A percentile compares a stretch with the other conserved stretches of the same genome.
phyloP scores from a whole-genome alignment of 1,140 invertebrate species.

The Euglossa dilemma region DNA sequence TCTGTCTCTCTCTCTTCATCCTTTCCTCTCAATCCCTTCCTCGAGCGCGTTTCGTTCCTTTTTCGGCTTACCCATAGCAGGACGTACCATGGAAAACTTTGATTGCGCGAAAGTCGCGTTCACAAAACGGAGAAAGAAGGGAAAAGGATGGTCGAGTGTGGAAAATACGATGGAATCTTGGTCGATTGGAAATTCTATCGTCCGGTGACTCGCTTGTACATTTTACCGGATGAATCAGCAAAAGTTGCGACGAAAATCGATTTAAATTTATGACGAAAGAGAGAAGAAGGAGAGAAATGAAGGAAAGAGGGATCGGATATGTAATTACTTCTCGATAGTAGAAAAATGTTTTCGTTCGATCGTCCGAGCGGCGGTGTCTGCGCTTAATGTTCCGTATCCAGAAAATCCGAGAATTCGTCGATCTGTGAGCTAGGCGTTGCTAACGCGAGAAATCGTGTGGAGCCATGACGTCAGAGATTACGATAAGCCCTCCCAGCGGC shows the following conservation, averaged over 20 bases:
- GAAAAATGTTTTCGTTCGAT: neutral
- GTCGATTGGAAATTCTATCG: slow-evolving; percentile 57
- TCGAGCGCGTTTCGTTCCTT: neutral
- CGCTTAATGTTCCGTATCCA: neutral
- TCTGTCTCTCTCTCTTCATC: neutral
- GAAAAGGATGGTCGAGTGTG: neutral
- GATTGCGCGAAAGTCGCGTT: slow-evolving; percentile 57
- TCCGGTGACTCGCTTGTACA: slow-evolving; percentile 47
- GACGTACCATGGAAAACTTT: slow-evolving; percentile 62
- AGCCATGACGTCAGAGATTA: slow-evolving; percentile 64
- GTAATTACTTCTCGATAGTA: neutral
- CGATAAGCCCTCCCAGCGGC: slow-evolving; percentile 63
- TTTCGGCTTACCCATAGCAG: neutral
- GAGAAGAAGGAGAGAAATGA: too few relatives aligned
- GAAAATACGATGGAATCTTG: slow-evolving; percentile 24
- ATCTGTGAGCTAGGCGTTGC: neutral
- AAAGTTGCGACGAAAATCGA: neutral
- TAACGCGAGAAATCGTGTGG: slow-evolving; percentile 51
- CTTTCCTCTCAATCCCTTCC: neutral
- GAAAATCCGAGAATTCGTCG: slow-evolving; percentile 9
- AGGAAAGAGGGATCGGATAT: too few relatives aligned
- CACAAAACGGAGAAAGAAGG: neutral
- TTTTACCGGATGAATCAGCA: slow-evolving; percentile 27
- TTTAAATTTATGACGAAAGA: too few relatives aligned
- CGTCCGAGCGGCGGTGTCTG: neutral